Conservation (phyloP, 2,797 vertebrate genomes). For the Acrossocheilus fasciatus region DNA sequence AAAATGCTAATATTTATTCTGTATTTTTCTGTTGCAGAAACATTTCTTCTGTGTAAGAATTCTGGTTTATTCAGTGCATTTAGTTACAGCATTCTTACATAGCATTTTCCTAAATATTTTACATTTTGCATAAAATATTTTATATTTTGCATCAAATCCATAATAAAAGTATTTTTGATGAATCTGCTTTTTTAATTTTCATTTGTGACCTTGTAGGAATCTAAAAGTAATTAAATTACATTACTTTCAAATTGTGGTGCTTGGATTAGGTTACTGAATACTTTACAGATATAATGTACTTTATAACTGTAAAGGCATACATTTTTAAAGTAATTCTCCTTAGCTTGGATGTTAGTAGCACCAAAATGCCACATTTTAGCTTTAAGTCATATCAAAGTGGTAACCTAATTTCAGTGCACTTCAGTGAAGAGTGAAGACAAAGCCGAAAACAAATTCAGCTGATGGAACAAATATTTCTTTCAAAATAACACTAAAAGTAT, state of each 20-base stretch:
- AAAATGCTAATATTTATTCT: too few relatives aligned
- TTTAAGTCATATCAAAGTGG: not conserved
- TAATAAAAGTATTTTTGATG: too few relatives aligned
- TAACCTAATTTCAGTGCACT: not conserved
- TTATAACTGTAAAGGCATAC: not conserved
- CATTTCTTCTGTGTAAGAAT: not conserved
- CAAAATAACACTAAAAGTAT: not conserved
- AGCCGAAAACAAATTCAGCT: not conserved
- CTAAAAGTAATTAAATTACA: not conserved
- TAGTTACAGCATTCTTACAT: too few relatives aligned
- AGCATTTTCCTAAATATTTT: too few relatives aligned
- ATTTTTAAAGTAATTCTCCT: not conserved
- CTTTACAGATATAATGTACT: not conserved
- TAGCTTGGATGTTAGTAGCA: not conserved
- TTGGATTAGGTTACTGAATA: not conserved
- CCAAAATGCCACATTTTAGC: not conserved
- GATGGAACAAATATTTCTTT: not conserved
- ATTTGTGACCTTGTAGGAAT: not conserved
- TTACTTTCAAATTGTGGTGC: not conserved
- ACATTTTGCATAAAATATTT: too few relatives aligned
- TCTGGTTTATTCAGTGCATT: not conserved
- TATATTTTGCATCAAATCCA: too few relatives aligned
- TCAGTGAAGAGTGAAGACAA: not conserved
- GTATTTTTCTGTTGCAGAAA: too few relatives aligned
- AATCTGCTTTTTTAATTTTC: too few relatives aligned